phyloP scores from a whole-genome alignment of 1,140 invertebrate genomes.

The Lepidurus arcticus region DNA sequence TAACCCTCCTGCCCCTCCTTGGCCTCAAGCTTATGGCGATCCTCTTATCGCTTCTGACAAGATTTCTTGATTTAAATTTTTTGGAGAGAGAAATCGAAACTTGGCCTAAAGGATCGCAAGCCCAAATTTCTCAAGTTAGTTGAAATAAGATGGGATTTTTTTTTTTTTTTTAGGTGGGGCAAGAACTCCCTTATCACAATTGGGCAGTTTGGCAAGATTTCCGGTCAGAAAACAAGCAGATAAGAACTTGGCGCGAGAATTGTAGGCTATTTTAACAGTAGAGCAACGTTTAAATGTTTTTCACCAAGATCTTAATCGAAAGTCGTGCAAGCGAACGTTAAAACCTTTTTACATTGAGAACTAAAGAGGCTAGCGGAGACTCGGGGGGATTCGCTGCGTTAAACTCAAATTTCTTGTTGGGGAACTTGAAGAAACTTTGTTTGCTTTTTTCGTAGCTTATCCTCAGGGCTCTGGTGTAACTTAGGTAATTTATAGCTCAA shows the following conservation, averaged over 20 bases:
- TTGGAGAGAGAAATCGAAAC: no score
- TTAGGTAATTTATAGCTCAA: not conserved
- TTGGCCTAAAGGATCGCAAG: no score
- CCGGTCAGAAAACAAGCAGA: not conserved
- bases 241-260: not conserved
- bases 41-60: no score
- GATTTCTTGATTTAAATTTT: no score
- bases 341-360: constrained; percentile 4
- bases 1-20: no score
- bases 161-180: no score
- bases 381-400: not conserved
- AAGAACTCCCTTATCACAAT: no score
- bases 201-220: not conserved
- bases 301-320: not conserved
- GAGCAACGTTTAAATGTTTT: no score
- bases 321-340: not conserved
- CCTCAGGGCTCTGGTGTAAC: not conserved
- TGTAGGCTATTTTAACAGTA: no score
- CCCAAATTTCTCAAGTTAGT: no score
- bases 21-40: no score
- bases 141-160: no score
- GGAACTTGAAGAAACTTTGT: not conserved
- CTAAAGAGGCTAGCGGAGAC: not conserved
- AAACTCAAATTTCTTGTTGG: not conserved
- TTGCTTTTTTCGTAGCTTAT: constrained; percentile 2